Conservation (phyloP, 2,888 invertebrate species). For the Thysanoteuthis rhombus region DNA sequence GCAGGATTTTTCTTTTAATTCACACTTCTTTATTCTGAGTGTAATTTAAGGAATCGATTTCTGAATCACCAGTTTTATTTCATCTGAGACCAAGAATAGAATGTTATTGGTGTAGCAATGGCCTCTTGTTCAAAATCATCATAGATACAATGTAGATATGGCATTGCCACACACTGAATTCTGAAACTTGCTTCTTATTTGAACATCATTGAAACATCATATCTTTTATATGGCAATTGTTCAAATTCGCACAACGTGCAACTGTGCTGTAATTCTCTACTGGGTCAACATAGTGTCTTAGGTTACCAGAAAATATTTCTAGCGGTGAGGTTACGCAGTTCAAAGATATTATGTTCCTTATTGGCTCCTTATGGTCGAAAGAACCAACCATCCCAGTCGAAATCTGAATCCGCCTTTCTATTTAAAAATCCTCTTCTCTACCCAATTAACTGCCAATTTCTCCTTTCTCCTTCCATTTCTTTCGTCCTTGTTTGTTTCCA, state of each 20-base stretch:
- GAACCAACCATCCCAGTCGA: not conserved
- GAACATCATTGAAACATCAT: not conserved
- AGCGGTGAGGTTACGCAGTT: not conserved
- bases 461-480: not conserved
- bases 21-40: too few relatives aligned
- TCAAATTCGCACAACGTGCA: not conserved
- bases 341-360: not conserved
- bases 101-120: too few relatives aligned
- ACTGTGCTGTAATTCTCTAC: not conserved
- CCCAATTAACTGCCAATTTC: not conserved
- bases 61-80: too few relatives aligned
- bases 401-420: not conserved
- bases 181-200: not conserved
- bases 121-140: too few relatives aligned
- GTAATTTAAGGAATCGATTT: too few relatives aligned
- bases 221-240: not conserved
- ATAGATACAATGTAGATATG: not conserved
- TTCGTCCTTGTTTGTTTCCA: conserved; percentile 17
- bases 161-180: not conserved
- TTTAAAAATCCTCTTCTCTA: not conserved
- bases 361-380: not conserved
- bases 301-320: not conserved
- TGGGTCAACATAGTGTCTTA: not conserved
- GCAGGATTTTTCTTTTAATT: too few relatives aligned
- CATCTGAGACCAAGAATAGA: too few relatives aligned